Conservation (phyloP, 2,797 vertebrate genomes). For the Tachyglossus aculeatus region DNA sequence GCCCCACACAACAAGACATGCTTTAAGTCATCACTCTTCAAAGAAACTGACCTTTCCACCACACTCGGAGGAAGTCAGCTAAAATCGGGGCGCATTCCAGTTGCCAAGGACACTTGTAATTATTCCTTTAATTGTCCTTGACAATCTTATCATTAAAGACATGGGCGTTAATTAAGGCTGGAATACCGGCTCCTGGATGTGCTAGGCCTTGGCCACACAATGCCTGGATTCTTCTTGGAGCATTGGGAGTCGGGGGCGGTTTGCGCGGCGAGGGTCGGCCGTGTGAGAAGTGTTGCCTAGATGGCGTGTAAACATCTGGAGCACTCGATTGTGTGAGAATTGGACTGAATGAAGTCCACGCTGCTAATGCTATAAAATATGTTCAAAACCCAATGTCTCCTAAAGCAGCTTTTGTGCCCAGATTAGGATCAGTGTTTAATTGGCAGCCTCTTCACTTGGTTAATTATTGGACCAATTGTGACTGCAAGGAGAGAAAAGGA, state of each 20-base stretch:
- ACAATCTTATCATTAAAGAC: slow-evolving; percentile 78
- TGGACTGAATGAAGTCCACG: slow-evolving; percentile 77
- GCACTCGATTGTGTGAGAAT: slow-evolving; percentile 77
- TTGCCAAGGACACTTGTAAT: slow-evolving; percentile 83
- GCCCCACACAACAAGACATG: slow-evolving; percentile 65
- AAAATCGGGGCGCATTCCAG: slow-evolving; percentile 75
- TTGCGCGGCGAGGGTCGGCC: slow-evolving; percentile 70
- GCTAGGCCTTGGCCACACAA: slow-evolving; percentile 73
- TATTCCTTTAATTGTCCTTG: slow-evolving; percentile 82
- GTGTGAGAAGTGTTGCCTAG: slow-evolving; percentile 71
- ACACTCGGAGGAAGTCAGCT: slow-evolving; percentile 78
- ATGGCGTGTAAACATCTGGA: slow-evolving; percentile 76
- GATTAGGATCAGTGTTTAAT: slow-evolving; percentile 87
- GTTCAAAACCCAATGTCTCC: slow-evolving; percentile 72
- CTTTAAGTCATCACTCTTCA: slow-evolving; percentile 76
- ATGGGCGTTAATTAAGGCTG: slow-evolving; percentile 78
- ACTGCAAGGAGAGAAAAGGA: slow-evolving; percentile 64
- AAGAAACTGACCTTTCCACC: slow-evolving; percentile 78
- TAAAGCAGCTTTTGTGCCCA: slow-evolving; percentile 79
- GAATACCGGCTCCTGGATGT: slow-evolving; percentile 65
- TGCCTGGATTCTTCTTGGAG: slow-evolving; percentile 64
- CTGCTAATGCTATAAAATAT: slow-evolving; percentile 71
- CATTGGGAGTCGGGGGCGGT: slow-evolving; percentile 70
- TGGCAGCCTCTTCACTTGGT: slow-evolving; percentile 82
- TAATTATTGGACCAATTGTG: slow-evolving; percentile 79